Percentiles rank a stretch among this genome's conserved stretches.
Evolutionary conservation across 2,888 invertebrate genomes (phyloP).

Genomic region (Ophioninae sp.): DNA sequence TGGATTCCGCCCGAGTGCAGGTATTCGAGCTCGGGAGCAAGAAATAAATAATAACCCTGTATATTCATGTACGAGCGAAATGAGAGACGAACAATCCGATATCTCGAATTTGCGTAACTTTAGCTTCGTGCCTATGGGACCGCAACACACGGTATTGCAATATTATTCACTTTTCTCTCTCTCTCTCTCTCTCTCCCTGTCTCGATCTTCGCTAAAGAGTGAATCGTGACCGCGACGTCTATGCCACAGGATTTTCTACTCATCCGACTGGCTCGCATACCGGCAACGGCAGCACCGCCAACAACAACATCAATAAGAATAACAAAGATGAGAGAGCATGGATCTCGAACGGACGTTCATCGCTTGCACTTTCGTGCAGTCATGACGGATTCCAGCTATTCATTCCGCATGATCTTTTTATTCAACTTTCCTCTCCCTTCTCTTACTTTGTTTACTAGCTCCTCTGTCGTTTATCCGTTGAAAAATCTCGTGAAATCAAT

Average conservation of each 20-base stretch:
- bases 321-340: constrained; percentile 5
- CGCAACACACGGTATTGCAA: constrained; percentile 26
- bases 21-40: constrained; percentile 2
- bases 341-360: constrained; percentile 52
- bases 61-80: constrained; percentile 27
- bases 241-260: constrained; percentile 48
- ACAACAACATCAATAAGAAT: constrained; percentile 6
- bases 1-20: neutral
- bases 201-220: constrained; percentile 15
- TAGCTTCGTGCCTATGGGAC: constrained; percentile 19
- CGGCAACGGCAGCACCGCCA: constrained; percentile 8
- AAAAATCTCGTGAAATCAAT: no score
- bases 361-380: constrained; percentile 55
- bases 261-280: constrained; percentile 36
- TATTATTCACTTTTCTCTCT: constrained; percentile 40
- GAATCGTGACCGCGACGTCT: constrained; percentile 56
- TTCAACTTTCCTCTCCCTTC: constrained; percentile 34
- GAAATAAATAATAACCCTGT: constrained; percentile 1
- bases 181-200: neutral
- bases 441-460: neutral
- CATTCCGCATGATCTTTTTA: constrained; percentile 28
- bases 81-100: constrained; percentile 52
- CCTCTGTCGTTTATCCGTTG: neutral
- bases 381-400: constrained; percentile 31
- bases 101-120: constrained; percentile 57